These are phyloP conservation scores for Eledona agricola DNA, from an alignment of 2,888 invertebrate genomes.

Conservation along the genomic window DNA sequence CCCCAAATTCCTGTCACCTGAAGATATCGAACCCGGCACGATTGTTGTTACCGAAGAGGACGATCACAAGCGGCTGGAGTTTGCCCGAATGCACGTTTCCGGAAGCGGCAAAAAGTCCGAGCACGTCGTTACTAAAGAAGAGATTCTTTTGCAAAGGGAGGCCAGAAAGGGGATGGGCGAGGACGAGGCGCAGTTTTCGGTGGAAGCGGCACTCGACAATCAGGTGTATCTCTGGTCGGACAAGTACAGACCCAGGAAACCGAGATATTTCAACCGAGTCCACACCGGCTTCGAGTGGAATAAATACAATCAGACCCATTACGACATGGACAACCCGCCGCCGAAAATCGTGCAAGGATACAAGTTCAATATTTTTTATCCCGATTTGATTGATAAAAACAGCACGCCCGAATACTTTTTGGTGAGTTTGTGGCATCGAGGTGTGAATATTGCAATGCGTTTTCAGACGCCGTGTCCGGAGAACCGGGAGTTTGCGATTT, in stretches of 20 bases:
- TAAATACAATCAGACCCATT: constrained; percentile 99
- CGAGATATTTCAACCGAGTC: constrained; percentile 95
- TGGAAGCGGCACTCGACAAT: constrained; percentile 84
- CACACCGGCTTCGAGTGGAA: constrained; percentile 99
- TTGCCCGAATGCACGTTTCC: constrained; percentile 74
- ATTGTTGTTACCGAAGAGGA: constrained; percentile 79
- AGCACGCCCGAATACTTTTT: constrained; percentile 93
- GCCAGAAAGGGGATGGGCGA: constrained; percentile 85
- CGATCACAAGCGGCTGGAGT: constrained; percentile 78
- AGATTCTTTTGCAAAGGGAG: constrained; percentile 77
- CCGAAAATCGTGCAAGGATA: constrained; percentile 99
- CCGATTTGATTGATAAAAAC: constrained; percentile 94
- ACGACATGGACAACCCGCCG: constrained; percentile 99
- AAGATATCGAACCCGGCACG: constrained; percentile 78
- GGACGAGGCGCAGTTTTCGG: constrained; percentile 92
- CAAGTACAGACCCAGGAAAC: constrained; percentile 97
- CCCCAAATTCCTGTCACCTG: constrained; percentile 72
- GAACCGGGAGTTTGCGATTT: constrained; percentile 92
- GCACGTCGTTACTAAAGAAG: constrained; percentile 63
- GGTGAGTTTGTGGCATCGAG: constrained; percentile 64
- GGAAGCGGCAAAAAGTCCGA: constrained; percentile 70
- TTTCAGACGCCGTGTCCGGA: constrained; percentile 87
- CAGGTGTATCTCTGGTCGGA: constrained; percentile 96
- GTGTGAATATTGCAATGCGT: constrained; percentile 4
- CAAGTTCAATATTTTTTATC: constrained; percentile 99